Conservation (phyloP, 2,113 vertebrate species). For the Nannospalax galili region DNA sequence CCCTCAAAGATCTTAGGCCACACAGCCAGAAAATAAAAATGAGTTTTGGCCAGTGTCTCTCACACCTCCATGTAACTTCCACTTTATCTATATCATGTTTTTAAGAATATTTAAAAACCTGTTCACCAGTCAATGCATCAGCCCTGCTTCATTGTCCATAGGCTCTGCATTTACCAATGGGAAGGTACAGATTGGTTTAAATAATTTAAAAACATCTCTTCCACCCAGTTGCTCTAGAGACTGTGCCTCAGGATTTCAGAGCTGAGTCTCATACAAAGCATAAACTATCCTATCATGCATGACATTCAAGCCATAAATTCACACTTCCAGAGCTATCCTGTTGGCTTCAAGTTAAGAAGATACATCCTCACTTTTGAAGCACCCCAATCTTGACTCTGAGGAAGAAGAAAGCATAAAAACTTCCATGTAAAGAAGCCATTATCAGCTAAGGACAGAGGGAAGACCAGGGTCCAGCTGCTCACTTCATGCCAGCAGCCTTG, state of each 20-base stretch:
- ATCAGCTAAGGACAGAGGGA: neutral
- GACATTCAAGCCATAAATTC: too few relatives aligned
- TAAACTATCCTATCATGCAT: fast-evolving
- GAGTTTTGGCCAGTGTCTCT: neutral
- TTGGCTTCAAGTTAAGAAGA: neutral
- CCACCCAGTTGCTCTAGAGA: neutral
- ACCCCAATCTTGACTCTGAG: neutral
- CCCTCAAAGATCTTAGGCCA: neutral
- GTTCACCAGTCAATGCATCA: neutral
- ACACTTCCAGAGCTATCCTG: neutral
- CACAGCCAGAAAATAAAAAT: neutral
- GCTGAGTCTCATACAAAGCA: neutral
- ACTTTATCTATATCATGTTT: neutral
- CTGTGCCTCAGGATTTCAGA: neutral
- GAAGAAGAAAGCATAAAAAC: neutral
- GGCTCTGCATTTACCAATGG: neutral
- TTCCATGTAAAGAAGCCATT: neutral
- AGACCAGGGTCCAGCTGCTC: neutral
- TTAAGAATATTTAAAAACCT: conserved; percentile 35
- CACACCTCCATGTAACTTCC: neutral
- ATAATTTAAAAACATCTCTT: neutral
- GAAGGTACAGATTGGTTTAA: neutral
- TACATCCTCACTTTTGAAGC: neutral
- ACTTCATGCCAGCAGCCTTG: neutral
- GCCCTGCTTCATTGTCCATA: neutral